Evolutionary conservation across 2,888 invertebrate species (phyloP).

Genomic region (Cheilosia urbana): DNA sequence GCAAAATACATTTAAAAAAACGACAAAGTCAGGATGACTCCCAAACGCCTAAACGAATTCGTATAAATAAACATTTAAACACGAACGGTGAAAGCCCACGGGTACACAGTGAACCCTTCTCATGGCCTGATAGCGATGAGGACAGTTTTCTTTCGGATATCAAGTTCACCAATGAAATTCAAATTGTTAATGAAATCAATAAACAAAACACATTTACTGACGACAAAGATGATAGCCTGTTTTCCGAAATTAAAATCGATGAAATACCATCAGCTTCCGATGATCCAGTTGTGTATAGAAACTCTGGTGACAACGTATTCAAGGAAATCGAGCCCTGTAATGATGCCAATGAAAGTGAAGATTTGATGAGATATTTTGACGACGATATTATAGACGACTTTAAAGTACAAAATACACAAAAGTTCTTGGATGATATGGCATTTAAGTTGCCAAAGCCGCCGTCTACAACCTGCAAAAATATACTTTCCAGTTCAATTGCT

Average conservation of each 20-base stretch:
- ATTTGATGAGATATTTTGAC: slow-evolving; percentile 76
- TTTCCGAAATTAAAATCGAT: slow-evolving; percentile 68
- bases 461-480: not conserved
- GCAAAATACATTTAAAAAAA: not conserved
- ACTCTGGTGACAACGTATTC: slow-evolving; percentile 79
- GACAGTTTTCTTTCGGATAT: slow-evolving; percentile 80
- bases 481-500: slow-evolving; percentile 31
- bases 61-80: slow-evolving; percentile 9
- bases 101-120: slow-evolving; percentile 7
- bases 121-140: slow-evolving; percentile 76
- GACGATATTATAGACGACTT: slow-evolving; percentile 67
- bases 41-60: slow-evolving; percentile 25
- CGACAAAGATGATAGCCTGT: slow-evolving; percentile 71
- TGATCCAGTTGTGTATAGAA: slow-evolving; percentile 24
- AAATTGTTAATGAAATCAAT: not conserved
- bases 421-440: slow-evolving; percentile 81
- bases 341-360: slow-evolving; percentile 35
- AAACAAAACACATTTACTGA: slow-evolving; percentile 42
- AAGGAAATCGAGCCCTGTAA: slow-evolving; percentile 77
- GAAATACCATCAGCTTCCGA: slow-evolving; percentile 2
- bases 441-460: slow-evolving; percentile 78
- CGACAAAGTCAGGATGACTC: not conserved
- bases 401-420: slow-evolving; percentile 80
- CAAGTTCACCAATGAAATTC: slow-evolving; percentile 74
- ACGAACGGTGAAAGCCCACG: not conserved